phyloP scores from a whole-genome alignment of 2,797 vertebrate species.

The Thunnus albacares region DNA sequence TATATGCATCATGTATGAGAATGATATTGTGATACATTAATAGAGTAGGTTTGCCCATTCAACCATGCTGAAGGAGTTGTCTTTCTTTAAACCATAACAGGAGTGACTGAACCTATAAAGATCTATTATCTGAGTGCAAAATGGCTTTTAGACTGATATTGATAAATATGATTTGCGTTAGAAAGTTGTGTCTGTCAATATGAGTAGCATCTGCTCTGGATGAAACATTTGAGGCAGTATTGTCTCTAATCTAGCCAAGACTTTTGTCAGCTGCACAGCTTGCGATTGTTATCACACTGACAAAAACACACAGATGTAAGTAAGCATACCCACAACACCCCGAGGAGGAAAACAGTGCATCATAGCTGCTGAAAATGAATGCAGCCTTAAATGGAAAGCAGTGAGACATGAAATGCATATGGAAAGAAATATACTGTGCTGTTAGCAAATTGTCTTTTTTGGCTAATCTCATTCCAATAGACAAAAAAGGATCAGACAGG shows the following conservation, averaged over 20 bases:
- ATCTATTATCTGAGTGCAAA: slow-evolving; percentile 76
- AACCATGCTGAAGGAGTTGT: slow-evolving; percentile 12
- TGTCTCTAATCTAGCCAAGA: slow-evolving; percentile 87
- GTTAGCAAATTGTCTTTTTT: slow-evolving; percentile 51
- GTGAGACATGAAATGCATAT: slow-evolving; percentile 68
- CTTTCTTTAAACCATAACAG: slow-evolving; percentile 26
- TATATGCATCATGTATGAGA: no score
- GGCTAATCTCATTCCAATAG: slow-evolving; percentile 33
- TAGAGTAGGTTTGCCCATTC: slow-evolving; percentile 28
- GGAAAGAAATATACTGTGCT: slow-evolving; percentile 52
- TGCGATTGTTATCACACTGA: slow-evolving; percentile 83
- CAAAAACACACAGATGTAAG: slow-evolving; percentile 75
- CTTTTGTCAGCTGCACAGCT: slow-evolving; percentile 87
- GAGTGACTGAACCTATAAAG: slow-evolving; percentile 27
- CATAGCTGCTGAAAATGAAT: slow-evolving; percentile 59
- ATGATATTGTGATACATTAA: background rate
- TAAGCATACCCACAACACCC: slow-evolving; percentile 71
- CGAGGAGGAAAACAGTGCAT: slow-evolving; percentile 60
- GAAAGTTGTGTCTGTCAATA: slow-evolving; percentile 86
- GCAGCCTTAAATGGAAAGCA: slow-evolving; percentile 68
- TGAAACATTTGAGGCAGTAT: slow-evolving; percentile 81
- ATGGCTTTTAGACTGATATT: slow-evolving; percentile 81
- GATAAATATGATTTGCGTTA: slow-evolving; percentile 83
- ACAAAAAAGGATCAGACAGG: slow-evolving; percentile 35
- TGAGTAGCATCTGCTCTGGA: slow-evolving; percentile 85